Evolutionary conservation across 2,113 vertebrate species (phyloP), one percentile per base, ranked within the genome.

Genomic region (Anhinga anhinga): DNA sequence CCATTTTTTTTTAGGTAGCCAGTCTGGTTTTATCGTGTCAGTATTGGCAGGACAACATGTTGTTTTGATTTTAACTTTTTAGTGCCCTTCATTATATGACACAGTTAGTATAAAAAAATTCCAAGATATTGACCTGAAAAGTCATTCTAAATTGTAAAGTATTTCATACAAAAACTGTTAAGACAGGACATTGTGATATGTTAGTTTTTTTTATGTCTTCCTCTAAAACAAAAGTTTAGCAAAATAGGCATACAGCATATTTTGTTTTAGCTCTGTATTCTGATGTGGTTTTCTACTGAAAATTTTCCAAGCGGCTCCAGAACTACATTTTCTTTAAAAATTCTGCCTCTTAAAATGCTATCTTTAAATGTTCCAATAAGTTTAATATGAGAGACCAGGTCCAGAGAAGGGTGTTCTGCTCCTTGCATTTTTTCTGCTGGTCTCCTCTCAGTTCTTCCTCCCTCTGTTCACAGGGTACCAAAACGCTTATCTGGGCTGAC

Each of bases 1-100:
- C 86, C 93, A 98, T 98, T 98, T 97, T 87, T 96, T 97, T 97
- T 96, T 79, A 95, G 67, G 87, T 94, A 73, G 69, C 77, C 86
- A 94, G 80, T 95, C 90, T 97, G 71, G 45, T 96, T 97, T 95
- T 95, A 95, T 92, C 96, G 74, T 93, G 92, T 97, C 96, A 92
- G 29, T 86, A 77, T 72, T 95, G 97, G 79, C 84, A 94, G 76
- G 38, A 74, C 20, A 42, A 89, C 49, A 61, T 79, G 84, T 69
- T 88, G 45, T 30, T 97, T 94, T 87, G 52, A 91, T 86, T 93
- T 91, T 49, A 90, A 59, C 52, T 56, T 87, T 89, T 91, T 76
- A 72, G 70, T 79, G 58, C 13, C 27, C 49, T 89, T 70, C 29
- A 61, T 82, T 82, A 47, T 55, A 55, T 72, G 49, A 69, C 82